Evolutionary conservation across 2,113 vertebrate species (phyloP), one percentile per base, ranked within the genome.

Genomic region (Rissa tridactyla): DNA sequence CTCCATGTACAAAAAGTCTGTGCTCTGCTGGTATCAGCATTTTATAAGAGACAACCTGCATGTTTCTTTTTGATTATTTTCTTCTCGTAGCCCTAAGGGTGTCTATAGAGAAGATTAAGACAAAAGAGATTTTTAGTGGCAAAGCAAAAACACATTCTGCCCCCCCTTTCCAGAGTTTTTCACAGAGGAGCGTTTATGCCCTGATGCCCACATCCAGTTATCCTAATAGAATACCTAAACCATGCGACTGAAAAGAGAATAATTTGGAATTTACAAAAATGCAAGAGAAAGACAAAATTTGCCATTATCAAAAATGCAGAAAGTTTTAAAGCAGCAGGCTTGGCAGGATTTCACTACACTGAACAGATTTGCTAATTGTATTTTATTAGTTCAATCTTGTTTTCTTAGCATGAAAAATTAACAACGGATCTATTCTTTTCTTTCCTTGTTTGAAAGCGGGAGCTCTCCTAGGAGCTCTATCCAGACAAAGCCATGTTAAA

Each of bases 401-500:
- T 96, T 97, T 81, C 77, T 92, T 97, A 93, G 92, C 70, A 62
- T 90, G 88, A 88, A 96, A 94, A 73, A 95, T 94, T 87, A 96
- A 75, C 73, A 95, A 70, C 70, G 75, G 70, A 85, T 85, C 68
- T 93, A 61, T 94, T 81, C 32, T 88, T 52, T 82, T 76, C 68
- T 52, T 80, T 91, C 46, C 36, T 34, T 84, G 26, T 94, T 89
- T 94, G 54, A 83, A 97, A 96, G 73, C 83, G 89, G 86, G 36
- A 95, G 42, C 49, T 97, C 92, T 97, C 92, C 86, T 57, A 76
- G 90, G 98, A 95, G 49, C 36, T 75, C 8, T 95, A 79, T 86
- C 34, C 88, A 97, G 84, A 96, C 89, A 96, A 95, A 98, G 88
- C 81, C 88, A 73, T 94, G 82, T 97, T 97, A 97, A 98, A 86